A percentile compares a stretch with the other conserved stretches of the same genome.
Conservation (phyloP, 2,888 invertebrate species). For the Pristionchus maxplancki region DNA sequence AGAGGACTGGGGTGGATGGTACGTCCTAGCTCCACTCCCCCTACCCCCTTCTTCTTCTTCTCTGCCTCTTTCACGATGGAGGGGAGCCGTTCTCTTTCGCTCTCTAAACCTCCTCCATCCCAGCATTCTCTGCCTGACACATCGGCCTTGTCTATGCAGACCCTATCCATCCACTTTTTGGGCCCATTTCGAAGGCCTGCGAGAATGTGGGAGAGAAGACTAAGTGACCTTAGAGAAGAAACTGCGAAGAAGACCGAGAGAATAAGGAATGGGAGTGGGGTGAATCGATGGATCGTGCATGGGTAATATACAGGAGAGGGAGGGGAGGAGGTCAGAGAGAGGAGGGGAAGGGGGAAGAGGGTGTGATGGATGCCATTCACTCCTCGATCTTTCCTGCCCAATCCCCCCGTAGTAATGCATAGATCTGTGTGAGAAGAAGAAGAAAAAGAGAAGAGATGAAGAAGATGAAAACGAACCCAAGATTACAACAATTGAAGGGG, state of each 20-base stretch:
- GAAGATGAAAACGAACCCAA: neutral
- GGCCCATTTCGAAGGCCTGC: neutral
- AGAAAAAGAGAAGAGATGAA: neutral
- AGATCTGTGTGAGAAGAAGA: conserved; percentile 23
- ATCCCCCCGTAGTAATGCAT: conserved; percentile 2
- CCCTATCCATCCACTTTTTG: conserved; percentile 36
- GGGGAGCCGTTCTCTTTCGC: conserved; percentile 29
- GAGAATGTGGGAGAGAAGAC: neutral
- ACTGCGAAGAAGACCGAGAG: neutral
- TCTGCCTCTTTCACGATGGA: neutral
- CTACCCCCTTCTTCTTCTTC: conserved; percentile 6
- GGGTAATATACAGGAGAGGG: neutral
- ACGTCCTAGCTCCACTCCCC: conserved; percentile 42
- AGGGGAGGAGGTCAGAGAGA: neutral
- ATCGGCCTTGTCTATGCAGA: conserved; percentile 36
- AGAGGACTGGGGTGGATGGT: conserved; percentile 52
- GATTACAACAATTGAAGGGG: neutral
- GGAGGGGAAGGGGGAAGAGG: neutral
- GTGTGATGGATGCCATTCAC: neutral
- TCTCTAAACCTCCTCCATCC: neutral
- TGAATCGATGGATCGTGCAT: neutral
- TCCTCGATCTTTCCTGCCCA: neutral
- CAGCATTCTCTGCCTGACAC: neutral
- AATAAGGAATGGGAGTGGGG: neutral
- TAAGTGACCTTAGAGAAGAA: conserved; percentile 16